Evolutionary conservation across 2,888 invertebrate genomes (phyloP).

Genomic region (Anthophora plumipes): DNA sequence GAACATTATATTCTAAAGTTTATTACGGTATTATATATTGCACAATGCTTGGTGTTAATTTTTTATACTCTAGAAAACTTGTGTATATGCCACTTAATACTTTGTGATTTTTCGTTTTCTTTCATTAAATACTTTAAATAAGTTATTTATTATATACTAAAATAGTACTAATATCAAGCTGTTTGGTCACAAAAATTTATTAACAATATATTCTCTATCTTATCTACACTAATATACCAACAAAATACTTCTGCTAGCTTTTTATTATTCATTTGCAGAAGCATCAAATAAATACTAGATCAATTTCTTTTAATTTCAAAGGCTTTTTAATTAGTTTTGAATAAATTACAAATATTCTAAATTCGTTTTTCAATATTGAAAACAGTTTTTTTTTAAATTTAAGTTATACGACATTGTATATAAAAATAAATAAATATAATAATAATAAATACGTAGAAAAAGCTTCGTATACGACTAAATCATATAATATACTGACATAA

Average conservation of each 20-base stretch:
- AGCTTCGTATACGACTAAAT: neutral
- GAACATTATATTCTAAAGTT: constrained; percentile 50
- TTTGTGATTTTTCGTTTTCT: constrained; percentile 27
- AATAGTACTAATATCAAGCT: constrained; percentile 62
- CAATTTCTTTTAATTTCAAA: constrained; percentile 51
- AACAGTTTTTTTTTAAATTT: constrained; percentile 26
- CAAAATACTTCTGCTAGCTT: constrained; percentile 52
- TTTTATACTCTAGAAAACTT: constrained; percentile 64
- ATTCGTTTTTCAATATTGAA: constrained; percentile 22
- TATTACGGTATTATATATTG: constrained; percentile 70
- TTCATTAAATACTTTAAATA: constrained; percentile 43
- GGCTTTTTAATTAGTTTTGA: constrained; percentile 35
- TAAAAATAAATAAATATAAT: constrained; percentile 33
- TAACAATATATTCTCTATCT: constrained; percentile 63
- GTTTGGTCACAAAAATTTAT: constrained; percentile 68
- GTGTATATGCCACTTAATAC: constrained; percentile 55
- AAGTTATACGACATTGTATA: constrained; percentile 47
- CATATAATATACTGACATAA: neutral
- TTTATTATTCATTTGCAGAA: constrained; percentile 55
- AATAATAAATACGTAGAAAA: constrained; percentile 2
- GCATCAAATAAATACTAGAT: constrained; percentile 59
- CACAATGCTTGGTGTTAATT: constrained; percentile 74
- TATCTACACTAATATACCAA: constrained; percentile 60
- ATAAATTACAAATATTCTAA: constrained; percentile 62
- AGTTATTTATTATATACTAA: constrained; percentile 46